Evolutionary conservation across 2,797 vertebrate genomes (phyloP).

Genomic region (Sparus aurata): DNA sequence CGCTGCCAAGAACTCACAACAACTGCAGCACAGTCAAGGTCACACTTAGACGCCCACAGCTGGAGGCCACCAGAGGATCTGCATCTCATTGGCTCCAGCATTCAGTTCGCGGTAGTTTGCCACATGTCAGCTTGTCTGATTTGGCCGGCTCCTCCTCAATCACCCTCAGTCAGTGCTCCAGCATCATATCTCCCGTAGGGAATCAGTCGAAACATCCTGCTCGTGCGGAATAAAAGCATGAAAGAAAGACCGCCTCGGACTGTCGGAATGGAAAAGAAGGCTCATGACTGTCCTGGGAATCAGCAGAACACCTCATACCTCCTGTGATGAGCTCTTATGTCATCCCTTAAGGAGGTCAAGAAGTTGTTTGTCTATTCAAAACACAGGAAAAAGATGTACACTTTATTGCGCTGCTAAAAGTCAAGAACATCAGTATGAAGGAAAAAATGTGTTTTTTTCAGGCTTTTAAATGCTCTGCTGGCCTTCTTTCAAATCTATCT

Average conservation of each 20-base stretch:
- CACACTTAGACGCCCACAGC: not conserved
- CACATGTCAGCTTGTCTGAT: not conserved
- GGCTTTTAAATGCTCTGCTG: constrained; percentile 4
- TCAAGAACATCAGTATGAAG: not conserved
- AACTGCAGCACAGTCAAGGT: not conserved
- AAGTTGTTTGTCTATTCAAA: not conserved
- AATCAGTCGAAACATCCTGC: too few relatives aligned
- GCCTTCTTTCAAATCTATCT: constrained; percentile 14
- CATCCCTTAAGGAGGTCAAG: not conserved
- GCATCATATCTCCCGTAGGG: not conserved
- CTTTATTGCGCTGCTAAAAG: not conserved
- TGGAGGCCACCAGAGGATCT: constrained; percentile 3
- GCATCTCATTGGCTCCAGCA: constrained; percentile 12
- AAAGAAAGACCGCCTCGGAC: not conserved
- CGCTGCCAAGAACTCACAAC: not conserved
- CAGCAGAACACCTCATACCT: not conserved
- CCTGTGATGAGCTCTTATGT: not conserved
- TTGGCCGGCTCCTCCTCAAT: not conserved
- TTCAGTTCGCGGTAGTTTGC: constrained; percentile 13
- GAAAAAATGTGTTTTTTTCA: not conserved
- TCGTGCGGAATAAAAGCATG: constrained; percentile 1
- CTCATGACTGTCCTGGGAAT: constrained; percentile 7
- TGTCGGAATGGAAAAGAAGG: not conserved
- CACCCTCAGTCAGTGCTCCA: not conserved
- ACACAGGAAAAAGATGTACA: not conserved